Percentiles rank a stretch among this genome's conserved stretches.
phyloP scores from a whole-genome alignment of 2,113 vertebrate genomes.

The Pseudopipra pipra region DNA sequence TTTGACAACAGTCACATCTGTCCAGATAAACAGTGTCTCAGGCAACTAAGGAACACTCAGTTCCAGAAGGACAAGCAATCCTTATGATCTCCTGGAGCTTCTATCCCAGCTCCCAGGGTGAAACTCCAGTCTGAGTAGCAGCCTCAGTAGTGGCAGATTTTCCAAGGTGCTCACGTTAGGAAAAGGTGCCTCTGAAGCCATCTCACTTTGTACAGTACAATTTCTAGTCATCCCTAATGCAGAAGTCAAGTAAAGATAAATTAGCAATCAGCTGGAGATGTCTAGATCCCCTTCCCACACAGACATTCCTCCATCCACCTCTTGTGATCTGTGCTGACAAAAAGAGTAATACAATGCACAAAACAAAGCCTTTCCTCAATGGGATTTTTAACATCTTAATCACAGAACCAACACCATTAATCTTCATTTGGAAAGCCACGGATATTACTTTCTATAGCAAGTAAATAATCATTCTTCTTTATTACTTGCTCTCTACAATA shows the following conservation, averaged over 20 bases:
- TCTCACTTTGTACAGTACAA: not conserved
- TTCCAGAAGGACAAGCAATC: not conserved
- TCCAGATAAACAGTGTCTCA: not conserved
- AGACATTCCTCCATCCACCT: not conserved
- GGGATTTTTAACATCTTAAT: conserved; percentile 12
- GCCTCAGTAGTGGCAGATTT: not conserved
- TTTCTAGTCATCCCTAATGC: not conserved
- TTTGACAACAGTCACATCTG: not conserved
- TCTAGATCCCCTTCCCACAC: not conserved
- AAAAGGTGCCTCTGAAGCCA: not conserved
- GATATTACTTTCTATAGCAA: not conserved
- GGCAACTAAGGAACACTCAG: not conserved
- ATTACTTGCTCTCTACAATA: conserved; percentile 3
- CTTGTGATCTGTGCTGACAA: not conserved
- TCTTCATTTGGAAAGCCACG: conserved; percentile 25
- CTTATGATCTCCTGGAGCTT: not conserved
- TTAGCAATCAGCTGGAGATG: not conserved
- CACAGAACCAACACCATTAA: conserved; percentile 22
- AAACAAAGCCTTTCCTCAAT: conserved; percentile 20
- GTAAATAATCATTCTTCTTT: conserved; percentile 42
- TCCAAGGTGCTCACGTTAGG: not conserved
- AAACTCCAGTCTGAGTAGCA: not conserved
- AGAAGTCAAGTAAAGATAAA: not conserved
- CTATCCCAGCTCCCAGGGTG: not conserved
- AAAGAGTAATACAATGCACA: not conserved